Percentiles rank a stretch among this genome's conserved stretches.
These are phyloP conservation scores for Acanthaster planci DNA, from an alignment of 35 echinoderm and acorn worm genomes.

Conservation along the genomic window DNA sequence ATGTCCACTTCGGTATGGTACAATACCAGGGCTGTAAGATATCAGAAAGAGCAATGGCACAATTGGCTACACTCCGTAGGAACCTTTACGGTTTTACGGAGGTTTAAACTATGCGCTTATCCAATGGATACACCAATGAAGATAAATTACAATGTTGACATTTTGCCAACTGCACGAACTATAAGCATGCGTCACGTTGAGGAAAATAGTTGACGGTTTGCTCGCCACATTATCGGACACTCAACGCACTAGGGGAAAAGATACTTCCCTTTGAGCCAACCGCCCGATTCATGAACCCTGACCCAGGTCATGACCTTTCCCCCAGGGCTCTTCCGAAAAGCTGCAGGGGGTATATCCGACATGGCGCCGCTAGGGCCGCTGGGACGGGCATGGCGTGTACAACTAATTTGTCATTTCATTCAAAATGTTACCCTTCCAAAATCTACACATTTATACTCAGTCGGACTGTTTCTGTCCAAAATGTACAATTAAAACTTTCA, in stretches of 20 bases:
- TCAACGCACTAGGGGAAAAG: neutral
- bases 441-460: too few relatives aligned
- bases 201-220: neutral
- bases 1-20: too few relatives aligned
- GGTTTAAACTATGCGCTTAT: too few relatives aligned
- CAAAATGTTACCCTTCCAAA: neutral
- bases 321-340: slow-evolving; percentile 11
- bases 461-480: too few relatives aligned
- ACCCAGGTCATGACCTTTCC: slow-evolving; percentile 23
- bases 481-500: too few relatives aligned
- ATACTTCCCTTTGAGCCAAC: neutral
- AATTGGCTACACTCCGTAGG: too few relatives aligned
- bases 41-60: too few relatives aligned
- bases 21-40: too few relatives aligned
- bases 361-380: slow-evolving; percentile 3
- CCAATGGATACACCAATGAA: too few relatives aligned
- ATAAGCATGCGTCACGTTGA: neutral
- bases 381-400: neutral
- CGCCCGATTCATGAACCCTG: neutral
- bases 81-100: too few relatives aligned
- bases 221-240: neutral
- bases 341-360: slow-evolving; percentile 4
- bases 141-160: neutral
- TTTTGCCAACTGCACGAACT: neutral
- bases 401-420: slow-evolving; percentile 19